Evolutionary conservation across 2,797 vertebrate genomes (phyloP).

Genomic region (Microcaecilia unicolor): DNA sequence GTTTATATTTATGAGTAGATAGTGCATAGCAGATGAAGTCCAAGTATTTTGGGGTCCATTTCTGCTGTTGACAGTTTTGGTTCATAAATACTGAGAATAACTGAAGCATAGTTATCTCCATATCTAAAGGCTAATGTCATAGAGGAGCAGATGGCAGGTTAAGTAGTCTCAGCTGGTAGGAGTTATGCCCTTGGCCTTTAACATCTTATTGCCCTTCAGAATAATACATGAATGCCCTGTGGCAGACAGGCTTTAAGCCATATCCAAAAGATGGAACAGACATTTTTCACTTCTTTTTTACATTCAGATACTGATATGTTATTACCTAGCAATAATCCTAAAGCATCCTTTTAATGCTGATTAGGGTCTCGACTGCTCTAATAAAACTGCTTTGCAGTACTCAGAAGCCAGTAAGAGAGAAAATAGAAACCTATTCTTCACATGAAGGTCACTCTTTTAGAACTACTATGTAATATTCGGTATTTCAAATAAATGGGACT

Average conservation of each 20-base stretch:
- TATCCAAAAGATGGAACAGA: constrained; percentile 1
- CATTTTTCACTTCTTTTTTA: neutral
- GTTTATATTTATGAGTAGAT: no score
- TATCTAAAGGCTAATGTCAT: constrained; percentile 10
- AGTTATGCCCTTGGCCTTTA: constrained; percentile 20
- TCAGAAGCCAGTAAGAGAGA: neutral
- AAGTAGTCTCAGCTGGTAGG: constrained; percentile 34
- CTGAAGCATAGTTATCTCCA: neutral
- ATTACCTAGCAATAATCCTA: neutral
- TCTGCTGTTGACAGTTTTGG: neutral
- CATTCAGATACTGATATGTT: constrained; percentile 1
- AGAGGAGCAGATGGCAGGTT: constrained; percentile 31
- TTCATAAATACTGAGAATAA: constrained; percentile 23
- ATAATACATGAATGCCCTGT: neutral
- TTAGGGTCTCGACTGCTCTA: fast-evolving
- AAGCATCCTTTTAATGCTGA: neutral
- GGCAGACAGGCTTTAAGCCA: constrained; percentile 9
- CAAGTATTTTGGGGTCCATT: no score
- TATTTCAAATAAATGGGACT: no score
- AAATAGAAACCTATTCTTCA: neutral
- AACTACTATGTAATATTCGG: no score
- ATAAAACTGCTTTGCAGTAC: no score
- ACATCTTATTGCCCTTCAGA: constrained; percentile 13
- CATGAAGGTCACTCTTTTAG: neutral
- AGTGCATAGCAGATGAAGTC: no score